These are phyloP conservation scores for Chelonus insularis DNA, from an alignment of 1,140 invertebrate species.

Conservation along the genomic window DNA sequence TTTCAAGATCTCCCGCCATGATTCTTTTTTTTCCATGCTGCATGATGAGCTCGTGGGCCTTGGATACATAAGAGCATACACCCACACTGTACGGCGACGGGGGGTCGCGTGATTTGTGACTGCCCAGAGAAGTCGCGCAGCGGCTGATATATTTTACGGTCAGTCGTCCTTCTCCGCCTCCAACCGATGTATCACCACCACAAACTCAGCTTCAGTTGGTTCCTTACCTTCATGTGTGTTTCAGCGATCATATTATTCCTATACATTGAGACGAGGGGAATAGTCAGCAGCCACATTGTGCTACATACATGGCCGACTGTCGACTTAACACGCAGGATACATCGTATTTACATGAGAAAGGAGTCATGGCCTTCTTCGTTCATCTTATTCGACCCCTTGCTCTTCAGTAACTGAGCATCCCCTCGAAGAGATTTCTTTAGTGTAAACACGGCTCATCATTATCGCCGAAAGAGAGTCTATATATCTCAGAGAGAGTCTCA, in stretches of 20 bases:
- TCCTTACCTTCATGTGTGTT: not conserved
- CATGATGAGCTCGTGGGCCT: conserved; percentile 1
- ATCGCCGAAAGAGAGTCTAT: conserved; percentile 50
- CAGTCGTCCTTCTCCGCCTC: conserved; percentile 31
- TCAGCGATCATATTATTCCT: conserved; percentile 7
- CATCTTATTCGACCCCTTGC: conserved; percentile 6
- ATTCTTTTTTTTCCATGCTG: no score
- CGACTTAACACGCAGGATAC: conserved; percentile 57
- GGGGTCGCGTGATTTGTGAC: conserved; percentile 61
- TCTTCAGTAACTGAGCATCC: no score
- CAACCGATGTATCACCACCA: conserved; percentile 18
- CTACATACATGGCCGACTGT: conserved; percentile 53
- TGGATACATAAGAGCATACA: conserved; percentile 45
- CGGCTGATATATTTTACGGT: conserved; percentile 62
- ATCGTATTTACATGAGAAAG: conserved; percentile 62
- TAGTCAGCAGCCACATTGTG: conserved; percentile 45
- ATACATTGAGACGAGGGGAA: not conserved
- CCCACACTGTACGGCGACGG: conserved; percentile 54
- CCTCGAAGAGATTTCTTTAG: conserved; percentile 40
- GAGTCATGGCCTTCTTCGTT: conserved; percentile 42
- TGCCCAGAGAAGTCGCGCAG: conserved; percentile 59
- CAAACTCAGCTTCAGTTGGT: not conserved
- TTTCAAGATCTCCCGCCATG: no score
- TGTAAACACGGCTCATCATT: conserved; percentile 60
- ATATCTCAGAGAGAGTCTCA: conserved; percentile 41